Evolutionary conservation across 2,797 vertebrate species (phyloP).

Genomic region (Meda fulgida): DNA sequence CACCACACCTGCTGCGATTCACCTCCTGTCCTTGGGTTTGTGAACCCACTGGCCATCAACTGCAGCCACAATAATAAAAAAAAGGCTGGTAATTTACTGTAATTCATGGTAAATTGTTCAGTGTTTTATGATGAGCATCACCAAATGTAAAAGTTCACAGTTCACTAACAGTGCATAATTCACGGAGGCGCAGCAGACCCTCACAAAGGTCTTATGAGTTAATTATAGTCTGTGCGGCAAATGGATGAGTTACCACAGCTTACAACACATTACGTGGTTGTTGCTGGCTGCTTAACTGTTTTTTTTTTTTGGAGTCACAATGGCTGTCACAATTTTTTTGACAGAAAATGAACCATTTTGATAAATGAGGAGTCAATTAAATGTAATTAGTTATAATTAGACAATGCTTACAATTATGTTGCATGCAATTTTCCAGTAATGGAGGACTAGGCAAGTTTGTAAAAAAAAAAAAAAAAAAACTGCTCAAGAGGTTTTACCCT

Average conservation of each 20-base stretch:
- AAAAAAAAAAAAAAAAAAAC: not conserved
- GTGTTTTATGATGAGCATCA: constrained; percentile 23
- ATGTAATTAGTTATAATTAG: constrained; percentile 38
- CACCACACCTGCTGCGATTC: constrained; percentile 71
- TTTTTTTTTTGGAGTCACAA: not conserved
- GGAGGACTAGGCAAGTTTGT: not conserved
- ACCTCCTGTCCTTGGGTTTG: constrained; percentile 74
- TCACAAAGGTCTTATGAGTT: constrained; percentile 26
- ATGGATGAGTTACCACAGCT: constrained; percentile 18
- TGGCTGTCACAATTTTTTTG: not conserved
- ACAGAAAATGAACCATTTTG: constrained; percentile 26
- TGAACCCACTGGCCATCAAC: constrained; percentile 46
- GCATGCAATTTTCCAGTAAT: constrained; percentile 13
- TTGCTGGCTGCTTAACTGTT: not conserved
- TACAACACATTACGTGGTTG: not conserved
- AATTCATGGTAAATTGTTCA: constrained; percentile 27
- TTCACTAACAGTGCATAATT: constrained; percentile 41
- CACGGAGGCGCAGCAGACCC: constrained; percentile 8
- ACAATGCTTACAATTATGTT: constrained; percentile 11
- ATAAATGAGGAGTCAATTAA: constrained; percentile 26
- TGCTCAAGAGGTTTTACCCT: not conserved
- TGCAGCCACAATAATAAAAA: constrained; percentile 26
- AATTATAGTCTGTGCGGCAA: constrained; percentile 38
- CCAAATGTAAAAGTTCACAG: constrained; percentile 43
- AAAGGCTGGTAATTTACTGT: constrained; percentile 19